Conservation (phyloP, 1,140 invertebrate genomes). For the Paraescarpia echinospica region DNA sequence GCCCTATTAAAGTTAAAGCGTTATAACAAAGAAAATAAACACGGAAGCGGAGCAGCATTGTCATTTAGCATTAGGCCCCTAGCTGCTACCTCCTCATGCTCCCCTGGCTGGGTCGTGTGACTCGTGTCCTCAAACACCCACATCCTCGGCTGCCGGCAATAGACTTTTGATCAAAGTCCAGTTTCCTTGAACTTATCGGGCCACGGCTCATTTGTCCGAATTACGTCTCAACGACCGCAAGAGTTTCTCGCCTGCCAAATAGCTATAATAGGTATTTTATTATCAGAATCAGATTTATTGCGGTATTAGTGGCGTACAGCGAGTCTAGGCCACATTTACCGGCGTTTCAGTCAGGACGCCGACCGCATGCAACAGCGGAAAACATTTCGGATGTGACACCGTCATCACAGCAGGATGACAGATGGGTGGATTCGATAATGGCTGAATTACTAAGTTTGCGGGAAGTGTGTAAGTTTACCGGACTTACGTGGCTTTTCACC, state of each 20-base stretch:
- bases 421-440: not conserved
- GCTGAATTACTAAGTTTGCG: not conserved
- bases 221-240: not conserved
- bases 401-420: not conserved
- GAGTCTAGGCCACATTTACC: not conserved
- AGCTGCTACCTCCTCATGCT: not conserved
- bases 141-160: not conserved
- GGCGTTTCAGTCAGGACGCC: not conserved
- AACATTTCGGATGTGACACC: not conserved
- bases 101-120: not conserved
- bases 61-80: not conserved
- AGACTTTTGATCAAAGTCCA: not conserved
- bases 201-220: not conserved
- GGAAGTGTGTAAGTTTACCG: not conserved
- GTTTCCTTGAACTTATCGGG: not conserved
- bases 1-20: no score
- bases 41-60: not conserved
- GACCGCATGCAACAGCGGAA: not conserved
- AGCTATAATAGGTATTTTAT: not conserved
- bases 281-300: not conserved
- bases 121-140: not conserved
- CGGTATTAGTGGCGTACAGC: not conserved
- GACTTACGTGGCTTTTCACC: not conserved
- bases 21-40: not conserved
- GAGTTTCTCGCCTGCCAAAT: not conserved